Evolutionary conservation across 1,140 invertebrate genomes (phyloP).

Genomic region (Drosophila setifemur): DNA sequence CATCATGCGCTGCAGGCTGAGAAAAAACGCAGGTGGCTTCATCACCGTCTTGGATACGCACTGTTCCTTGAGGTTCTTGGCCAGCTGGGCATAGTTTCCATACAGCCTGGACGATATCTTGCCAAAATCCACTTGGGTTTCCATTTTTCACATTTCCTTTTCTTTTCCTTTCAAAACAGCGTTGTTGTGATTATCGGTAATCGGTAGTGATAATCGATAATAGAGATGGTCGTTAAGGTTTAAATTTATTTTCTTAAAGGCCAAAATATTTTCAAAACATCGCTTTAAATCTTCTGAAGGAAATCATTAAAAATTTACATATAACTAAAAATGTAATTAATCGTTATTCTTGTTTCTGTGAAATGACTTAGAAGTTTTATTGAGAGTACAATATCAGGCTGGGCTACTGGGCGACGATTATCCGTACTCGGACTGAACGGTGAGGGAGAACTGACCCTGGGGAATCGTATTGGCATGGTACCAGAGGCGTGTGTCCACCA

Average conservation of each 20-base stretch:
- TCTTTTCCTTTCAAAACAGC: too few species aligned
- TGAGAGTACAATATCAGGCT: too few species aligned
- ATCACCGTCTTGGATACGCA: slow-evolving; percentile 56
- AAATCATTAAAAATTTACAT: too few species aligned
- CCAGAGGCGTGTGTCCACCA: slow-evolving; percentile 96
- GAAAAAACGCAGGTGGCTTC: slow-evolving; percentile 40
- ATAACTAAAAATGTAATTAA: too few species aligned
- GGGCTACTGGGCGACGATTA: too few species aligned
- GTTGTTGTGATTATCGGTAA: too few species aligned
- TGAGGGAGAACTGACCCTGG: slow-evolving; percentile 93
- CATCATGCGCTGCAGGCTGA: slow-evolving; percentile 37
- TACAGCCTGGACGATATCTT: slow-evolving; percentile 34
- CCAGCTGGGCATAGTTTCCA: slow-evolving; percentile 34
- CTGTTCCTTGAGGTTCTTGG: slow-evolving; percentile 38
- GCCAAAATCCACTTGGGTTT: slow-evolving; percentile 34
- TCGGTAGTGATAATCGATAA: too few species aligned
- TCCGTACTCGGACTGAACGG: slow-evolving; percentile 96
- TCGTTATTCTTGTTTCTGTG: too few species aligned
- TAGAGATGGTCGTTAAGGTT: too few species aligned
- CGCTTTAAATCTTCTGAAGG: too few species aligned
- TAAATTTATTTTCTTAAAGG: too few species aligned
- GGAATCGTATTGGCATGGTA: slow-evolving; percentile 94
- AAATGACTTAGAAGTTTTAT: background rate
- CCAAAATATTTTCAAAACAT: too few species aligned
- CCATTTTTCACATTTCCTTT: slow-evolving; percentile 34